These are phyloP conservation scores for Calliopum simillimum DNA, from an alignment of 2,888 invertebrate species.

Conservation along the genomic window DNA sequence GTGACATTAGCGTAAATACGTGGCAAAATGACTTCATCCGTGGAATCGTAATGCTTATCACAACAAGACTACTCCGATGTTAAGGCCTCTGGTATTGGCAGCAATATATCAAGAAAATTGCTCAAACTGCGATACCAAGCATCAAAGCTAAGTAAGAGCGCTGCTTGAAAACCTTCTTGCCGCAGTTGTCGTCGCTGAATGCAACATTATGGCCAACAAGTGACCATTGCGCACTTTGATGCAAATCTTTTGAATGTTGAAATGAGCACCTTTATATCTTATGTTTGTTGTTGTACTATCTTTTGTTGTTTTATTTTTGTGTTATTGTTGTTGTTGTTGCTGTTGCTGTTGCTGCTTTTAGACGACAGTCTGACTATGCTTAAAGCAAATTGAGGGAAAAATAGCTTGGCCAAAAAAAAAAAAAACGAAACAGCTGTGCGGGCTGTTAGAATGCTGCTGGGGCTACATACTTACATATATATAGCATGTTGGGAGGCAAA, in stretches of 20 bases:
- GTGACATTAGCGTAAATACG: no score
- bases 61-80: no score
- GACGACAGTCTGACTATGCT: background rate
- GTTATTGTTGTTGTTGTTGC: slow-evolving; percentile 13
- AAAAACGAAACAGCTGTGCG: slow-evolving; percentile 9
- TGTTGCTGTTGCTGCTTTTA: slow-evolving; percentile 24
- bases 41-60: no score
- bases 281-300: slow-evolving; percentile 7
- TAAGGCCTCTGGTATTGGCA: no score
- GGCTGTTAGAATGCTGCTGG: slow-evolving; percentile 10
- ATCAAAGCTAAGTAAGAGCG: no score
- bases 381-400: background rate
- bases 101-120: no score
- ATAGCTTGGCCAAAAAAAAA: background rate
- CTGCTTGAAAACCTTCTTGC: no score
- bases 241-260: slow-evolving; percentile 20
- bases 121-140: no score
- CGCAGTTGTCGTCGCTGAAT: background rate
- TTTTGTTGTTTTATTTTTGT: no score
- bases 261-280: slow-evolving; percentile 17
- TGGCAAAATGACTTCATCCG: no score
- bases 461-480: no score
- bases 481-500: background rate
- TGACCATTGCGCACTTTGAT: slow-evolving; percentile 49
- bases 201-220: slow-evolving; percentile 29